Conservation (phyloP, 1,140 invertebrate genomes). For the Drosophila mauritiana region DNA sequence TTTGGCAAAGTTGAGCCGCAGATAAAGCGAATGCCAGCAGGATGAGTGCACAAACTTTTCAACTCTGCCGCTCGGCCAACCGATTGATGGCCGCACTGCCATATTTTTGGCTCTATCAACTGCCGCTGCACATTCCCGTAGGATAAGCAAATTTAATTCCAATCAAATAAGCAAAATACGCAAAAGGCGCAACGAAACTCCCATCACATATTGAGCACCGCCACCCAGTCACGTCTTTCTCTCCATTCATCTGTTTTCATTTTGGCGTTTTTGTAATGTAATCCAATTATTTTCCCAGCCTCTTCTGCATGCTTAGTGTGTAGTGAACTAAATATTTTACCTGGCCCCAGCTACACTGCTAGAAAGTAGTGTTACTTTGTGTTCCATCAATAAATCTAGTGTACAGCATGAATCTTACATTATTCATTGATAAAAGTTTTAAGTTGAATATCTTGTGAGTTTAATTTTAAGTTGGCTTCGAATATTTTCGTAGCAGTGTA, state of each 20-base stretch:
- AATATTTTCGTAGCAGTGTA: neutral
- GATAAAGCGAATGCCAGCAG: constrained; percentile 24
- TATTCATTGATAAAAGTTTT: neutral
- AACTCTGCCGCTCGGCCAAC: constrained; percentile 16
- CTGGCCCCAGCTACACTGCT: neutral
- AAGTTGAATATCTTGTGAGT: neutral
- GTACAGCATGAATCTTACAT: neutral
- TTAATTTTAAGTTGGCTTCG: neutral
- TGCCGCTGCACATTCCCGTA: constrained; percentile 37
- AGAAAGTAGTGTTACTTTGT: neutral
- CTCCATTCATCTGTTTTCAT: constrained; percentile 28
- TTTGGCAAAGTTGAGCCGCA: constrained; percentile 33
- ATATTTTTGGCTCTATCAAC: constrained; percentile 26
- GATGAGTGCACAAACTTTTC: constrained; percentile 30
- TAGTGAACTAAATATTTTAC: constrained; percentile 11
- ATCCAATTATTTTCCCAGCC: constrained; percentile 34
- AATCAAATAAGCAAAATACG: constrained; percentile 41
- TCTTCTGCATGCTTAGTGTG: constrained; percentile 27
- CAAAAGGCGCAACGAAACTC: constrained; percentile 24
- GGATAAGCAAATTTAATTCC: constrained; percentile 46
- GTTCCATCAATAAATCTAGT: neutral
- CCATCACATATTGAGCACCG: constrained; percentile 25
- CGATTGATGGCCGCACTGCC: constrained; percentile 10
- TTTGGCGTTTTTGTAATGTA: constrained; percentile 42
- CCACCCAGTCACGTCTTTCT: constrained; percentile 12